Conservation (phyloP, 2,113 vertebrate species). For the Rissa tridactyla region DNA sequence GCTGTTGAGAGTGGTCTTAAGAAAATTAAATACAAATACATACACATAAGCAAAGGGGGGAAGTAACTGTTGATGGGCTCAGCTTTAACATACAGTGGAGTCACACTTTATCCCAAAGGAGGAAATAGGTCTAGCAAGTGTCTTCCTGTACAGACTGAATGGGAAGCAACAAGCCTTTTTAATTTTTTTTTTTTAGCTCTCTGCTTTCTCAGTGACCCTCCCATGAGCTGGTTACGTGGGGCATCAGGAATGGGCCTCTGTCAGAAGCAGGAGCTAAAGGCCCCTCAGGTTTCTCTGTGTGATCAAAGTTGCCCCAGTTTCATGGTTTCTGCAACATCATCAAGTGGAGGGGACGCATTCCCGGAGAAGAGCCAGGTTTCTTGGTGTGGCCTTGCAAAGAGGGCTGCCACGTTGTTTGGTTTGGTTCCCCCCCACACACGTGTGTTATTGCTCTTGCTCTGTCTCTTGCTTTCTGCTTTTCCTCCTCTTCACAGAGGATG, state of each 20-base stretch:
- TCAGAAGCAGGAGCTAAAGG: neutral
- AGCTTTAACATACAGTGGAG: neutral
- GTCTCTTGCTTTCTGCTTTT: neutral
- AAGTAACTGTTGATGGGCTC: neutral
- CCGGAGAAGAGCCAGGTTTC: neutral
- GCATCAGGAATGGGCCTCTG: neutral
- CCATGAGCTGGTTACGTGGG: neutral
- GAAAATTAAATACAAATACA: neutral
- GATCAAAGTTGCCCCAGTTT: neutral
- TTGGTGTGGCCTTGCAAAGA: neutral
- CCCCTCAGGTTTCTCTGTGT: neutral
- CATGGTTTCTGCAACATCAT: neutral
- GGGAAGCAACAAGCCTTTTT: constrained; percentile 61
- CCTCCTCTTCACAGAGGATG: neutral
- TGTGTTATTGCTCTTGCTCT: neutral
- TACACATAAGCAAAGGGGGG: neutral
- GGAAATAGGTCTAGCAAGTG: constrained; percentile 75
- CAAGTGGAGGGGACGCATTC: neutral
- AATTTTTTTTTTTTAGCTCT: neutral
- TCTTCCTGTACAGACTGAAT: constrained; percentile 80
- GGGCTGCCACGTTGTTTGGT: neutral
- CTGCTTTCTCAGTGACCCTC: neutral
- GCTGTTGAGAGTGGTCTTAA: neutral
- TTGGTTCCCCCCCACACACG: neutral
- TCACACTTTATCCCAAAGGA: constrained; percentile 59